Conservation (phyloP, 2,797 vertebrate species). For the Peromyscus melanophrys region DNA sequence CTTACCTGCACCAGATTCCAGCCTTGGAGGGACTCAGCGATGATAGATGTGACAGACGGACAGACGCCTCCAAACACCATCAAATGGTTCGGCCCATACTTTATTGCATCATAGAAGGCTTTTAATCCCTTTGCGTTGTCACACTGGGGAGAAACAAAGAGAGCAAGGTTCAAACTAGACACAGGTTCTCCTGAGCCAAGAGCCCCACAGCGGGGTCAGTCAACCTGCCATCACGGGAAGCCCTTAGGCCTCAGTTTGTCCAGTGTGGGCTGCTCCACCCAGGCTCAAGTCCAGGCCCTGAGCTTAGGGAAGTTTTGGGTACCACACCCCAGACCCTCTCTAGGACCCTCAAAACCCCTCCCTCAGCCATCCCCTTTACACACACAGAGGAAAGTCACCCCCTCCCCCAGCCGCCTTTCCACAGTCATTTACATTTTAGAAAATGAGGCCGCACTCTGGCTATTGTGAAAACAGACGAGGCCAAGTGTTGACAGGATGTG, state of each 20-base stretch:
- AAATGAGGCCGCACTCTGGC: background rate
- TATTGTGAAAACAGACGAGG: conserved; percentile 25
- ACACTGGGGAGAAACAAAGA: conserved; percentile 91
- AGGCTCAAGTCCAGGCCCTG: background rate
- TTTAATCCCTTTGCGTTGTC: conserved; percentile 99
- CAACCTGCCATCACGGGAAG: background rate
- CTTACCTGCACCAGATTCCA: conserved; percentile 99
- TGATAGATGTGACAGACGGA: conserved; percentile 99
- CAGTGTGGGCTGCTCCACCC: background rate
- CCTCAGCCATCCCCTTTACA: background rate
- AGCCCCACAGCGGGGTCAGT: background rate
- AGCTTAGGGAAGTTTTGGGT: background rate
- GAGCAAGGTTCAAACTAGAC: conserved; percentile 67
- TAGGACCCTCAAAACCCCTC: background rate
- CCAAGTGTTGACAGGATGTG: background rate
- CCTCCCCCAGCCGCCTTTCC: background rate
- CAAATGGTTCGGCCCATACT: conserved; percentile 98
- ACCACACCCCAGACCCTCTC: background rate
- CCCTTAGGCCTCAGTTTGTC: background rate
- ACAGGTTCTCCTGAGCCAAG: background rate
- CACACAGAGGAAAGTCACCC: background rate
- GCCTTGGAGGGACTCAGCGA: conserved; percentile 98
- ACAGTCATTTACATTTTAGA: background rate
- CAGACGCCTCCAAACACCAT: conserved; percentile 99
- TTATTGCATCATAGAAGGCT: conserved; percentile 99